Base-by-base conservation (phyloP, 2,888 invertebrate species). In the Dryobotodes eremita region DNA sequence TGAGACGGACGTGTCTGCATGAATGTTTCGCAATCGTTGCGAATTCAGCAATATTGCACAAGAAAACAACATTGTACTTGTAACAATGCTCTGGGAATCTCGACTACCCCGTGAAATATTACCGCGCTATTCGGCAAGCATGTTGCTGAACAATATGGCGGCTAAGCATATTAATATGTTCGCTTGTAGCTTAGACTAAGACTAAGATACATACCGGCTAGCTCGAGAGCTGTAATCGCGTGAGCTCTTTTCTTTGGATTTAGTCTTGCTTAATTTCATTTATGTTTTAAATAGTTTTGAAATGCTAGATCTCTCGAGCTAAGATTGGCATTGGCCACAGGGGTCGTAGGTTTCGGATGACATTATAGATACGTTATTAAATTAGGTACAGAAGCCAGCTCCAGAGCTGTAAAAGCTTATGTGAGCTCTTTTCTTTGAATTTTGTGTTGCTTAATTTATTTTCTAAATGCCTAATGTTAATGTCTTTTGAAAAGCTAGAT, bases 21-120 rank as follows among this genome's bases (percentile, higher is more conserved):
- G 90, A 92, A 89, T 85, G 92, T 95, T 94, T 93, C 92, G 93
- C 94, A 95, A 96, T 92, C 90, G 91, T 89, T 93, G 95, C 94
- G 91, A 94, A 95, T 95, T 95, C 94, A 95, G 95, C 94, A 91
- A 92, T 94, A 94, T 96, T 96, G 94, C 95, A 92, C 95, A 96
- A 96, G 94, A 94, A 93, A 94, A 94, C 95, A 94, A 94, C 95
- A 96, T 95, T 95, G 95, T 95, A 89, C 92, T 91, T 88, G 88
- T 89, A 94, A 96, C 95, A 96, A 95, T 95, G 93, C 94, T 89
- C 88, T 94, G 93, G 89, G 94, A 95, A 94, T 93, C 92, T 92
- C 91, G 86, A 90, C 91, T 89, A 91, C 91, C 91, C 80, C 89
- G 92, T 90, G 91, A 90, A 89, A 91, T 91, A 92, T 89, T 88